A percentile compares a stretch with the other conserved stretches of the same genome.
Evolutionary conservation across 2,888 invertebrate species (phyloP).

Genomic region (Cephus nigrinus): DNA sequence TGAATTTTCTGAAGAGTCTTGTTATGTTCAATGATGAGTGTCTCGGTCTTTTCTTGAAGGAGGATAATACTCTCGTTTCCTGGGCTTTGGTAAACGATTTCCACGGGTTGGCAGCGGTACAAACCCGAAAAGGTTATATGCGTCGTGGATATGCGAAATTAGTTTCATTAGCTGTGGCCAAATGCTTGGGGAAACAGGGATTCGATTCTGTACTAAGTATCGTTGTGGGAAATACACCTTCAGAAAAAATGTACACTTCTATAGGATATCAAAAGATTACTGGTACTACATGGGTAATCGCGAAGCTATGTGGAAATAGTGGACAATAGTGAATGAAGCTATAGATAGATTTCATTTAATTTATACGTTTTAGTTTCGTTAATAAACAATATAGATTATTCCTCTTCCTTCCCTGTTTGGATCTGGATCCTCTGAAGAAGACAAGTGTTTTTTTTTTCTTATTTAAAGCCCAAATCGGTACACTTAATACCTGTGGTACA

Average conservation of each 20-base stretch:
- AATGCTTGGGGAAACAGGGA: slow-evolving; percentile 54
- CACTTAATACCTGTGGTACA: too few relatives aligned
- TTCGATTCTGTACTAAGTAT: slow-evolving; percentile 51
- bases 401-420: too few relatives aligned
- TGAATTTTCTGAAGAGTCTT: slow-evolving; percentile 44
- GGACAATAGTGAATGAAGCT: too few relatives aligned
- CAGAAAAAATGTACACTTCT: slow-evolving; percentile 51
- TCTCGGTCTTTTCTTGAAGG: slow-evolving; percentile 59
- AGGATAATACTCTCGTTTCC: slow-evolving; percentile 53
- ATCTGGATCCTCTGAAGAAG: too few relatives aligned
- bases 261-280: too few relatives aligned
- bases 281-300: too few relatives aligned
- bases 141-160: slow-evolving; percentile 60
- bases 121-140: slow-evolving; percentile 55
- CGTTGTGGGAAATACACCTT: slow-evolving; percentile 51
- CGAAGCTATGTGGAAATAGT: too few relatives aligned
- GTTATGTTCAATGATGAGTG: slow-evolving; percentile 56
- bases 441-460: too few relatives aligned
- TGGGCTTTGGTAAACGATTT: slow-evolving; percentile 60
- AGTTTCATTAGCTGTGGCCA: slow-evolving; percentile 53
- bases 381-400: too few relatives aligned
- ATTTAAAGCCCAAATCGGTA: too few relatives aligned
- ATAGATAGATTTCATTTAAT: too few relatives aligned
- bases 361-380: too few relatives aligned
- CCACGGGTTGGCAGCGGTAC: slow-evolving; percentile 56